Evolutionary conservation across 2,888 invertebrate species (phyloP).

Genomic region (Phasia obesa): DNA sequence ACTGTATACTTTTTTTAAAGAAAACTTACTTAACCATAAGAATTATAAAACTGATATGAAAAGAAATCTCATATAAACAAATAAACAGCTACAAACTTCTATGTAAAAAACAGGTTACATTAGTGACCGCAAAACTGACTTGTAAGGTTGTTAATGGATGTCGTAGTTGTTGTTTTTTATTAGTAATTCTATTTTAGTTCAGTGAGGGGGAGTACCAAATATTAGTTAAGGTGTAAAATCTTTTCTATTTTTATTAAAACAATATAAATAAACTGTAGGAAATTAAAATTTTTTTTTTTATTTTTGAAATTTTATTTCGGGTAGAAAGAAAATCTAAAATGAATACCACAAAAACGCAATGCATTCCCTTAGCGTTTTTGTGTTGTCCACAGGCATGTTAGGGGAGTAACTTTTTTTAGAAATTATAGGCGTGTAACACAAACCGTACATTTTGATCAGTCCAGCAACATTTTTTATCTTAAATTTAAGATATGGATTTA

Average conservation of each 20-base stretch:
- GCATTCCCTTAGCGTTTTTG: too few relatives aligned
- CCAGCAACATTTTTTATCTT: too few relatives aligned
- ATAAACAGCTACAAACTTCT: slow-evolving; percentile 24
- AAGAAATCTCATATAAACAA: slow-evolving; percentile 25
- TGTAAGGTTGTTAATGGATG: slow-evolving; percentile 55
- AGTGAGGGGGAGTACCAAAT: slow-evolving; percentile 58
- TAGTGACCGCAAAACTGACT: slow-evolving; percentile 66
- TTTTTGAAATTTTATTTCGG: too few relatives aligned
- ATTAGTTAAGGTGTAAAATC: slow-evolving; percentile 20
- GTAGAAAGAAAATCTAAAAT: too few relatives aligned
- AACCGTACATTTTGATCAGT: too few relatives aligned
- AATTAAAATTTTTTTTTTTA: too few relatives aligned
- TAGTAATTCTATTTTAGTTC: background rate
- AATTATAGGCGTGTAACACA: too few relatives aligned
- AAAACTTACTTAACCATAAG: slow-evolving; percentile 40
- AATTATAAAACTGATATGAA: slow-evolving; percentile 52
- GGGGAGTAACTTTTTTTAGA: too few relatives aligned
- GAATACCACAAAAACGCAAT: too few relatives aligned
- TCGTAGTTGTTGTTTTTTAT: slow-evolving; percentile 28
- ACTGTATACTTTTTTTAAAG: slow-evolving; percentile 2
- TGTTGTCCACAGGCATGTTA: too few relatives aligned
- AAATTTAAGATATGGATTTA: too few relatives aligned
- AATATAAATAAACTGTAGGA: too few relatives aligned
- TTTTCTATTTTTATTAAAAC: background rate
- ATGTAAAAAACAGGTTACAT: slow-evolving; percentile 66